Percentiles rank a stretch among this genome's conserved stretches.
phyloP scores from a whole-genome alignment of 2,113 vertebrate species.

The Toxostoma redivivum region DNA sequence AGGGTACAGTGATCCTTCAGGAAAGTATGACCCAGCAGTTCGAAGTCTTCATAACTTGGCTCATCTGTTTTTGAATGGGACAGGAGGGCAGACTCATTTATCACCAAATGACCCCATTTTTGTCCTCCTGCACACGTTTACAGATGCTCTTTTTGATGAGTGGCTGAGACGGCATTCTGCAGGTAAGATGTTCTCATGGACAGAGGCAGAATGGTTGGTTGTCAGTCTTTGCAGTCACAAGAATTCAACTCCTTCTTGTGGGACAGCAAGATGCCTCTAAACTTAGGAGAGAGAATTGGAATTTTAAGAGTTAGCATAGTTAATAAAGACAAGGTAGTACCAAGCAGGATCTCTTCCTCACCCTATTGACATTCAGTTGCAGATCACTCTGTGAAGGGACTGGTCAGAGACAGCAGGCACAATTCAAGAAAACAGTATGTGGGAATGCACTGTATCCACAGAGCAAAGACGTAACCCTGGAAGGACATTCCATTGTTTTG shows the following conservation, averaged over 20 bases:
- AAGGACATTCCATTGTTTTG: neutral
- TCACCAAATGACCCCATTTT: slow-evolving; percentile 98
- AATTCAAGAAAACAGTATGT: neutral
- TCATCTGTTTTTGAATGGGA: slow-evolving; percentile 95
- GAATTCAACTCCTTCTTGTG: neutral
- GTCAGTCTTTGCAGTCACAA: neutral
- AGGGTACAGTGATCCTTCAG: slow-evolving; percentile 94
- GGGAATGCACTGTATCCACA: neutral
- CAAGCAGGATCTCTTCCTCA: neutral
- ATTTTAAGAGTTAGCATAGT: neutral
- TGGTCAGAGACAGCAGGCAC: neutral
- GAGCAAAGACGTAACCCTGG: neutral
- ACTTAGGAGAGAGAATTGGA: neutral
- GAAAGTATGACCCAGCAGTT: slow-evolving; percentile 88
- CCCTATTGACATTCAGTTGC: neutral
- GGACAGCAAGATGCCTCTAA: neutral
- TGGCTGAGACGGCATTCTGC: slow-evolving; percentile 88
- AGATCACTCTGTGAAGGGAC: neutral
- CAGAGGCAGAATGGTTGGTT: neutral
- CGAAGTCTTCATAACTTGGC: slow-evolving; percentile 96
- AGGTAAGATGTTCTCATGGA: slow-evolving; percentile 70
- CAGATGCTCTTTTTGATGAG: slow-evolving; percentile 96
- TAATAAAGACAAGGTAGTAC: neutral
- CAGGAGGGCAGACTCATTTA: slow-evolving; percentile 94
- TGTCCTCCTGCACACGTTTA: slow-evolving; percentile 93